Evolutionary conservation across 2,888 invertebrate species (phyloP).

Genomic region (Baronia brevicornis): DNA sequence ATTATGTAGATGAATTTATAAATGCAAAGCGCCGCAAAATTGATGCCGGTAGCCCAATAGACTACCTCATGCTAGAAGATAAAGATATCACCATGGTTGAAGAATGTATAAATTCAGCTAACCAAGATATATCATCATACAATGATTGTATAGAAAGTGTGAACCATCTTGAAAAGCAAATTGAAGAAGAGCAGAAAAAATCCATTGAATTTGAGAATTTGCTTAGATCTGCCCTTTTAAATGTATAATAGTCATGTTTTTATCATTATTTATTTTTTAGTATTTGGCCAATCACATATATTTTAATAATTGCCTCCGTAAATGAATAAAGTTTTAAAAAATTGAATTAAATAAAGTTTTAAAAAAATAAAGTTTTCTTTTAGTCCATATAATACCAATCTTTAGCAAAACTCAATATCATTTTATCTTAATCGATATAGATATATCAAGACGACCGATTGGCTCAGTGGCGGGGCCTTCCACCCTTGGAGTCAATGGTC

Average conservation of each 20-base stretch:
- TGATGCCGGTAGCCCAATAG: slow-evolving; percentile 41
- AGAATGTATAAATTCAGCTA: slow-evolving; percentile 45
- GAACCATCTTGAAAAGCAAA: slow-evolving; percentile 59
- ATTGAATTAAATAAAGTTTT: no score
- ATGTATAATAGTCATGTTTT: slow-evolving; percentile 26
- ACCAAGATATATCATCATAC: slow-evolving; percentile 45
- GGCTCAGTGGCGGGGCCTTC: no score
- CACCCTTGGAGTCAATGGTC: no score
- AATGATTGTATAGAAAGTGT: slow-evolving; percentile 51
- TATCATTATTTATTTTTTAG: slow-evolving; percentile 17
- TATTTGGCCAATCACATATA: slow-evolving; percentile 6
- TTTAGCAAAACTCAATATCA: no score
- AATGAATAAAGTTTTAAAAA: no score
- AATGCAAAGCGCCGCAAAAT: slow-evolving; percentile 60
- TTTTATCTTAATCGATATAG: no score
- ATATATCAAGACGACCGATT: no score
- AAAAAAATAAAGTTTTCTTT: no score
- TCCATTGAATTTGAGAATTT: slow-evolving; percentile 65
- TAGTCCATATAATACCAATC: no score
- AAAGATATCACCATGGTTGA: slow-evolving; percentile 52
- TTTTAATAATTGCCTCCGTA: no score
- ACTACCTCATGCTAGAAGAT: slow-evolving; percentile 59
- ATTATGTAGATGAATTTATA: slow-evolving; percentile 48
- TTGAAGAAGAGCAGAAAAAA: slow-evolving; percentile 60
- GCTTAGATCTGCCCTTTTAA: slow-evolving; percentile 56